Conservation (phyloP, 2,113 vertebrate species). For the Cyanistes caeruleus region DNA sequence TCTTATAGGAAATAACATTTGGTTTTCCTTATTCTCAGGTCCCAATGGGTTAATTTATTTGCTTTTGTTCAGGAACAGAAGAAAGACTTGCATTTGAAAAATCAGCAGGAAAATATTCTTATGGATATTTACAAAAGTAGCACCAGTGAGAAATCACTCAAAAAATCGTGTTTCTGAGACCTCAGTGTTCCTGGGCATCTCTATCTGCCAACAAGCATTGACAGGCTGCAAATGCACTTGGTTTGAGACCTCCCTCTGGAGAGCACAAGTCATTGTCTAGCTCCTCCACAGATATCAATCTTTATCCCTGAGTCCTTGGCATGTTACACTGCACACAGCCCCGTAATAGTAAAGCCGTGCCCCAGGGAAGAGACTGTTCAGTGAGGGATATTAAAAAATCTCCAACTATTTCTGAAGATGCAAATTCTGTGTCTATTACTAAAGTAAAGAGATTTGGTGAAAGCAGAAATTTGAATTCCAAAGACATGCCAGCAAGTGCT, state of each 20-base stretch:
- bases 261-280: background rate
- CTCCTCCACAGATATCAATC: background rate
- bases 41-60: slow-evolving; percentile 28
- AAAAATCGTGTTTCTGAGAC: background rate
- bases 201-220: background rate
- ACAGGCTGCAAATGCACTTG: slow-evolving; percentile 45
- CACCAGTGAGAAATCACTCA: background rate
- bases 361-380: background rate
- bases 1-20: background rate
- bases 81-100: slow-evolving; percentile 9
- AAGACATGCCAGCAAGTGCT: background rate
- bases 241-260: background rate
- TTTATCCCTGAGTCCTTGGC: slow-evolving; percentile 3
- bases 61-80: slow-evolving; percentile 26
- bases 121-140: background rate
- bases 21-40: background rate
- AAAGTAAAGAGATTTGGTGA: background rate
- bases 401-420: background rate
- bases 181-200: background rate
- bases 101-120: slow-evolving; percentile 17
- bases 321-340: background rate
- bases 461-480: slow-evolving; percentile 45
- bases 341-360: background rate
- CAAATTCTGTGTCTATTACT: background rate
- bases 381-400: background rate